Evolutionary conservation across 2,113 vertebrate genomes (phyloP), one percentile per base, ranked within the genome.

Genomic region (Rousettus leschenaultii): DNA sequence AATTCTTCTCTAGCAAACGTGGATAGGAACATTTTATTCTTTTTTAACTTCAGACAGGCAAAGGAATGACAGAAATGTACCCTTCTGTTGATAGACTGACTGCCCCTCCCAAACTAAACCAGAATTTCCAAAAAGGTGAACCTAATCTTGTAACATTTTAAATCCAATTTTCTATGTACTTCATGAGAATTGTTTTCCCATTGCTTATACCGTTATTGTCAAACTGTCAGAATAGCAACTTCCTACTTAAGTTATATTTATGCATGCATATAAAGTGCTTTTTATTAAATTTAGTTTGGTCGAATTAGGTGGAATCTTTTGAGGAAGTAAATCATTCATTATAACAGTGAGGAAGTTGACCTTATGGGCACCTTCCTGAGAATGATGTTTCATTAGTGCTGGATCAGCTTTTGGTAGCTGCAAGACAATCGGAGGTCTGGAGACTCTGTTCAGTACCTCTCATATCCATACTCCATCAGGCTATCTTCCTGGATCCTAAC

Each of bases 1-100:
- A 97, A 83, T 95, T 86, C 51, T 96, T 92, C 96, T 78, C 57
- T 61, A 86, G 57, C 77, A 97, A 96, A 96, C 26, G 73, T 38
- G 66, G 28, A 94, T 30, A 82, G 38, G 48, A 82, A 86, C n/a
- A 57, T 95, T 94, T 94, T 70, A 48, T 90, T 84, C 53, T 70
- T 78, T 79, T 95, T 89, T 86, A 79, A 95, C 43, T 96, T 84
- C 65, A 38, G 79, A 73, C 22, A 92, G 43, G 57, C 88, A 96
- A 91, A 92, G 40, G 63, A 74, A n/a, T 94, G 73, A 96, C 90
- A 95, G 66, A 83, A 93, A 94, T 75, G 40, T 51, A 15, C 9
- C 22, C 73, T 92, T 93, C 51, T 77, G 24, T 85, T 90, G 77
- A 88, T 18, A 78, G 43, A 71, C 28, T 28, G 28, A 75, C 63